Percentiles rank a stretch among this genome's conserved stretches.
phyloP scores from a whole-genome alignment of 2,888 invertebrate species.

The Therioaphis trifolii region DNA sequence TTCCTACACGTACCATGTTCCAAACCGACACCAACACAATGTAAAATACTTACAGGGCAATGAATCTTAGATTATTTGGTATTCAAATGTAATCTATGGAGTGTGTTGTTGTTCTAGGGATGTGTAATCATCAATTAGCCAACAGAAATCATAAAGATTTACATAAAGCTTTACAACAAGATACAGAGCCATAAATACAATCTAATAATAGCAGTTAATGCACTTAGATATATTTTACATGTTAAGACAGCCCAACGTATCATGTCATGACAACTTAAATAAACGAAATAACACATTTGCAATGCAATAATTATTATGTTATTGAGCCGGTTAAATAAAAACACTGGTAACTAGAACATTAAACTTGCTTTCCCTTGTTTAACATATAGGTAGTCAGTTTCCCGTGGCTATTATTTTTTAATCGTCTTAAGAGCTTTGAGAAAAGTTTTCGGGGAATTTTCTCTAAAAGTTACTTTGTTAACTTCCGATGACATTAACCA shows the following conservation, averaged over 20 bases:
- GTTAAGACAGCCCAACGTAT: neutral
- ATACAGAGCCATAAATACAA: no score
- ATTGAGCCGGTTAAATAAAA: no score
- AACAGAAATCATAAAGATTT: neutral
- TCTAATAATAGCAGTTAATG: neutral
- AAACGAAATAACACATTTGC: neutral
- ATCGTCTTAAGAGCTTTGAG: neutral
- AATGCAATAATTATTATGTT: neutral
- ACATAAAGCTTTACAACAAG: no score
- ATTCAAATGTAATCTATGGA: constrained; percentile 24
- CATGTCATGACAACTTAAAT: neutral
- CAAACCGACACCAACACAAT: no score
- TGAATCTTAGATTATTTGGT: constrained; percentile 14
- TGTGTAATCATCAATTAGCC: neutral
- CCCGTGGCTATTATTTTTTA: neutral
- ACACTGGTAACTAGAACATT: neutral
- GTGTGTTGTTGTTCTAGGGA: neutral
- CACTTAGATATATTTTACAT: neutral
- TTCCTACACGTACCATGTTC: neutral
- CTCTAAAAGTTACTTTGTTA: neutral
- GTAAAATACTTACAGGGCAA: neutral
- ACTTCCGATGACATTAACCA: neutral
- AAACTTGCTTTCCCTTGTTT: neutral
- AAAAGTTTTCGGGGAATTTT: neutral
- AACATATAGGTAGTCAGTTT: neutral